A percentile compares a stretch with the other conserved stretches of the same genome.
These are phyloP conservation scores for Sebastes trivittatus DNA, from an alignment of 2,797 vertebrate species.

Conservation along the genomic window DNA sequence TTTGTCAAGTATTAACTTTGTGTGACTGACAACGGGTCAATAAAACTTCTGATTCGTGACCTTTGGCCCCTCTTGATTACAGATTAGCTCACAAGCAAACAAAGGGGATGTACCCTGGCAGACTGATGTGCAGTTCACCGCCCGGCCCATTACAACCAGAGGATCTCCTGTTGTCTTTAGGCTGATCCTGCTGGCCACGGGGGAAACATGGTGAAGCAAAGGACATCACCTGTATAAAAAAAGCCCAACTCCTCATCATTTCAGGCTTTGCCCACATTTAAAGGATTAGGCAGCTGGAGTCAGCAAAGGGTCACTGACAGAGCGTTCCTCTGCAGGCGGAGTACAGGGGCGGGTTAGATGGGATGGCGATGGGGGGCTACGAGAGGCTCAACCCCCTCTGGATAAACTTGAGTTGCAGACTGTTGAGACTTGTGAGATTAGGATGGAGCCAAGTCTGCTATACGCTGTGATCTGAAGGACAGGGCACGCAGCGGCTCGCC, in stretches of 20 bases:
- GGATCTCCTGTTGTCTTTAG: conserved; percentile 39
- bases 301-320: conserved; percentile 70
- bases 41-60: not conserved
- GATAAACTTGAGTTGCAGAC: conserved; percentile 78
- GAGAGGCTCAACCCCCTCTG: conserved; percentile 66
- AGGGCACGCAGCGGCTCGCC: conserved; percentile 31
- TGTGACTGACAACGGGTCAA: not conserved
- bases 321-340: conserved; percentile 50
- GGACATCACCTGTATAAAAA: conserved; percentile 70
- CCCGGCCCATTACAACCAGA: conserved; percentile 36
- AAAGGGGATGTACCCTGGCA: not conserved
- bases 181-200: conserved; percentile 50
- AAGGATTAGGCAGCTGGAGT: conserved; percentile 71
- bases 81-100: not conserved
- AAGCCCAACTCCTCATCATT: conserved; percentile 72
- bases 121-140: conserved; percentile 22
- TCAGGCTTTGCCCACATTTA: conserved; percentile 77
- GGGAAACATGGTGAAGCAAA: conserved; percentile 47
- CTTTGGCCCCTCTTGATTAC: not conserved
- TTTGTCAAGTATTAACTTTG: not conserved
- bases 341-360: conserved; percentile 51
- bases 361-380: conserved; percentile 49
- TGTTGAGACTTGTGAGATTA: conserved; percentile 77
- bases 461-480: conserved; percentile 69
- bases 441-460: conserved; percentile 75